Base-by-base conservation (phyloP, 2,797 vertebrate species). In the Meda fulgida region DNA sequence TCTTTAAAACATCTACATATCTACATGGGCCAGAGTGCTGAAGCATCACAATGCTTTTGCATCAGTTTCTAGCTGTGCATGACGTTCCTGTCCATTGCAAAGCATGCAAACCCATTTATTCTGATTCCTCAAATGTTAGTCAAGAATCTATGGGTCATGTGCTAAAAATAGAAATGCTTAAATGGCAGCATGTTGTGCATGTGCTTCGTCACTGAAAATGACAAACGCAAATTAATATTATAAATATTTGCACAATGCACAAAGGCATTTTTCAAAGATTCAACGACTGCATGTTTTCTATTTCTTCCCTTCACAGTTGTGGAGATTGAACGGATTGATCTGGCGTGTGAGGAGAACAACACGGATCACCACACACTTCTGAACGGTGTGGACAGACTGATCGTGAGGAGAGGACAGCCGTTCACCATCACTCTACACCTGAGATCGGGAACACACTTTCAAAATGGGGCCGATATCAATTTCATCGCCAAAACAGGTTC, bases 381-480 rank as follows among this genome's bases (percentile, higher is more conserved):
- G 63, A 93, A 90, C 80, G 92, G 93, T 53, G 83, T 73, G 51
- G 34, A 91, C 55, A 90, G 85, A 66, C 92, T 99, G 91, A 93
- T 98, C 13, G 91, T 98, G 13, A 92, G 97, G 48, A 92, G 97
- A 19, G 98, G 97, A 0, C 96, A 96, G 91, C 91, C 94, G 66
- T 98, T 98, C 89, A 77, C 21, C 29, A 29, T 98, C 81, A 93
- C 89, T 0, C 89, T 99, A 76, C 79, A 89, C 75, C 95, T 97
- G 36, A 89, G 89, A 1, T 87, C 94, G 10, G 92, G 93, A 3
- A 89, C 88, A 65, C 80, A 65, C 29, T 94, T 95, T 5, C 90
- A 96, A 48, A 90, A 93, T 0, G 70, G 89, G 0, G 65, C 89
- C 90, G 89, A 89, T 51, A 87, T 97, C 34, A 91, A 89, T 3